phyloP scores from a whole-genome alignment of 2,113 vertebrate species.

The Hydrolagus affinis region DNA sequence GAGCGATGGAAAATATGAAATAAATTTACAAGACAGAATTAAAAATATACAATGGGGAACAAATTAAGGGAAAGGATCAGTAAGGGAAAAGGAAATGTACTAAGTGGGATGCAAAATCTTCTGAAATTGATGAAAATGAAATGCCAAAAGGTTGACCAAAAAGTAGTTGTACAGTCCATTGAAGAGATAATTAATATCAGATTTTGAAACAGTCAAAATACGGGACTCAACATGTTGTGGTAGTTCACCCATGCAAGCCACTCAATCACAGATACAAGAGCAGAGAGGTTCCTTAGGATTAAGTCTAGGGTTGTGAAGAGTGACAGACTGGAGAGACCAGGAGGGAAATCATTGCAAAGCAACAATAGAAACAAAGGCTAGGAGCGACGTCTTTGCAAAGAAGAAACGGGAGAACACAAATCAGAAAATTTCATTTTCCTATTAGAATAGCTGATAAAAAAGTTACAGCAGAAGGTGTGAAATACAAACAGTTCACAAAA shows the following conservation, averaged over 20 bases:
- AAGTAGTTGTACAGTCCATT: background rate
- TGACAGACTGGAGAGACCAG: no score
- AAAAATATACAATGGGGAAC: background rate
- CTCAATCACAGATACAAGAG: background rate
- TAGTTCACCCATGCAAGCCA: background rate
- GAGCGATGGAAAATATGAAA: conserved; percentile 9
- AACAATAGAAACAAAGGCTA: background rate
- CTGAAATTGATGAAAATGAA: background rate
- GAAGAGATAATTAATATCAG: background rate
- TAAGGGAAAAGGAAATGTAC: background rate
- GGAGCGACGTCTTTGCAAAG: background rate
- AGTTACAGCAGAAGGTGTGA: background rate
- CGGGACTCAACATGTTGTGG: no score
- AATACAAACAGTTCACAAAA: background rate
- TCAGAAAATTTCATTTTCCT: conserved; percentile 11
- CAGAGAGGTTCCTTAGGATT: background rate
- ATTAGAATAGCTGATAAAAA: conserved; percentile 8
- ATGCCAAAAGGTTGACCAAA: background rate
- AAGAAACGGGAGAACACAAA: background rate
- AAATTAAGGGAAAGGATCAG: background rate
- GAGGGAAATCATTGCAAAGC: background rate
- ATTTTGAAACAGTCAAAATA: background rate
- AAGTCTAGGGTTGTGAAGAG: background rate
- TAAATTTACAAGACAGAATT: background rate
- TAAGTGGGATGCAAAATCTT: background rate